Conservation (phyloP, 1,140 invertebrate genomes). For the Heliconius melpomene region DNA sequence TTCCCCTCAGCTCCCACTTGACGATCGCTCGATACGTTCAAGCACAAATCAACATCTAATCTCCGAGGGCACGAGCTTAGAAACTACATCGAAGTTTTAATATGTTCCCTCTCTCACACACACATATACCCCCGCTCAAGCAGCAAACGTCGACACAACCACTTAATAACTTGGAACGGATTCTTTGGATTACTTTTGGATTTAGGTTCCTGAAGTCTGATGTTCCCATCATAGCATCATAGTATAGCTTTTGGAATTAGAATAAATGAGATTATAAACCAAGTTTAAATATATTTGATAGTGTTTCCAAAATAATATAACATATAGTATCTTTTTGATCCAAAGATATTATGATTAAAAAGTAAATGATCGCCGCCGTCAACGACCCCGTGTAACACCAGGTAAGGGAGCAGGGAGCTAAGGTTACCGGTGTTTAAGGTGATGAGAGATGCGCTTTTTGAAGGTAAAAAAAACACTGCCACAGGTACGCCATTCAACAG, state of each 20-base stretch:
- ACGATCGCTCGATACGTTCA: slow-evolving; percentile 3
- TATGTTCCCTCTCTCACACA: slow-evolving; percentile 1
- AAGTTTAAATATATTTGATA: background rate
- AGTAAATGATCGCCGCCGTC: too few species aligned
- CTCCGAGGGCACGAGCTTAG: slow-evolving; percentile 9
- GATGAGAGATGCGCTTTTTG: too few species aligned
- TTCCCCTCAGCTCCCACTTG: background rate
- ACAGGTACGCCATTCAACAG: too few species aligned
- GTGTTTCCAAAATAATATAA: background rate
- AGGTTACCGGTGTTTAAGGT: too few species aligned
- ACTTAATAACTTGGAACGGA: slow-evolving; percentile 16
- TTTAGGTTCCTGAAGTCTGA: background rate
- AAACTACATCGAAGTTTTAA: slow-evolving; percentile 28
- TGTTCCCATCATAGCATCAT: too few species aligned
- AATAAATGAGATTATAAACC: background rate
- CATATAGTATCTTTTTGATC: too few species aligned
- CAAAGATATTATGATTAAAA: too few species aligned
- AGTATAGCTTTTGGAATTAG: background rate
- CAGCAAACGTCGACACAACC: slow-evolving; percentile 5
- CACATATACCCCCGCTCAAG: background rate
- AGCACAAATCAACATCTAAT: slow-evolving; percentile 17
- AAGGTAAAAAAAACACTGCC: too few species aligned
- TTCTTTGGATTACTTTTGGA: slow-evolving; percentile 16
- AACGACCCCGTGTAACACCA: too few species aligned
- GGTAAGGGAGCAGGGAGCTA: too few species aligned